These are phyloP conservation scores for Chrysopa pallens DNA, from an alignment of 1,140 invertebrate species.

Conservation along the genomic window DNA sequence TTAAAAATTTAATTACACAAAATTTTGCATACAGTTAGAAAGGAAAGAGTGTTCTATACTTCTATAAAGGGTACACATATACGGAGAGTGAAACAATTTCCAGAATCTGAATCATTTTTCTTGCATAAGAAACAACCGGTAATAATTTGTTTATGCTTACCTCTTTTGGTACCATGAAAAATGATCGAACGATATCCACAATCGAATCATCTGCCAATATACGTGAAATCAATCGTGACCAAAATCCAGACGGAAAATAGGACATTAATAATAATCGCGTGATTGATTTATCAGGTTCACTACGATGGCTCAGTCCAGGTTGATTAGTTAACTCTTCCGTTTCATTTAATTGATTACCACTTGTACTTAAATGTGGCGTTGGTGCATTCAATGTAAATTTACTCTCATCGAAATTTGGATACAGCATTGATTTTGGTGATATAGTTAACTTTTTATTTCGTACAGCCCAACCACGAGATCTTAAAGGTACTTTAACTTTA, in stretches of 20 bases:
- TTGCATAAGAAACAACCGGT: not conserved
- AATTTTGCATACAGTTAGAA: too few relatives aligned
- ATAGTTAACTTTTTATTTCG: slow-evolving; percentile 37
- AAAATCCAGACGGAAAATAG: slow-evolving; percentile 96
- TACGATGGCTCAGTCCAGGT: slow-evolving; percentile 22
- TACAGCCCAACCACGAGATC: slow-evolving; percentile 48
- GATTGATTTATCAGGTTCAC: slow-evolving; percentile 34
- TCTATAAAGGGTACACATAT: too few relatives aligned
- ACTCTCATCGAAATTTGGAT: slow-evolving; percentile 10
- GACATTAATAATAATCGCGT: slow-evolving; percentile 71
- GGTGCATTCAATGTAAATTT: slow-evolving; percentile 16
- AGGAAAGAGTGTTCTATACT: too few relatives aligned
- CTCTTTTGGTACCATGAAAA: slow-evolving; percentile 44
- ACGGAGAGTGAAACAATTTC: too few relatives aligned
- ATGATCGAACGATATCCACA: slow-evolving; percentile 56
- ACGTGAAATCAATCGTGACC: slow-evolving; percentile 84
- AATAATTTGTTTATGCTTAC: too few relatives aligned
- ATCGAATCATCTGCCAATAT: slow-evolving; percentile 80
- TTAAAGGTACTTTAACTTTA: slow-evolving; percentile 44
- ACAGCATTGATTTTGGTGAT: slow-evolving; percentile 28
- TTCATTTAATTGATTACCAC: not conserved
- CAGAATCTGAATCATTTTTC: not conserved
- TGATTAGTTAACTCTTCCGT: not conserved
- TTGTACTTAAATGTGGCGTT: not conserved
- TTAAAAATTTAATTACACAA: too few relatives aligned